Base-by-base conservation (phyloP, 2,113 vertebrate species). In the Semnornis frantzii region DNA sequence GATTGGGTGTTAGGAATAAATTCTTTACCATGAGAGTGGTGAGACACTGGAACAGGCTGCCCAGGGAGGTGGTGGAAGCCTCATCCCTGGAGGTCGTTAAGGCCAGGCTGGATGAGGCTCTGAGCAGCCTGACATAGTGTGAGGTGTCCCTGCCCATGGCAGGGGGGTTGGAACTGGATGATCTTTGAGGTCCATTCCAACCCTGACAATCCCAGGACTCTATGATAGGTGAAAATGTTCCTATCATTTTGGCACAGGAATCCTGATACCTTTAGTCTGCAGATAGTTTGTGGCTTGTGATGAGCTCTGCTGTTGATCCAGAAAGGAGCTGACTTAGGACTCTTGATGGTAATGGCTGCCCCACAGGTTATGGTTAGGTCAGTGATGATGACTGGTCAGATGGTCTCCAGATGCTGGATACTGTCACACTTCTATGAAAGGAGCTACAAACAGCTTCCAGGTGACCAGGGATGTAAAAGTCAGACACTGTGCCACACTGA, bases 361-460 rank as follows among this genome's bases (percentile, higher is more conserved):
- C 63, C 18, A 44, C 37, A 39, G 37, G 37, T 8, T 39, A 39
- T 39, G 37, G 37, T 39, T 0, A 0, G 50, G 8, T 82, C 37
- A 31, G 16, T 31, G 17, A 20, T 2, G 13, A 33, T 74, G 65
- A 4, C 46, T 60, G 39, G 10, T 50, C 14, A 31, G 9, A 9
- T 58, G n/a, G 14, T 66, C 21, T 48, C 62, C 24, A 64, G 3
- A 64, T 79, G 82, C 34, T 55, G 44, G 7, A 4, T 8, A 21
- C 10, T 52, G 10, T 9, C 25, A 33, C 6, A 1, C 10, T 69
- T 65, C 46, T 23, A 2, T 3, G 6, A 77, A 71, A 8, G 23
- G 20, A 8, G 14, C 4, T 30, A 25, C 46, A 66, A 23, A 48
- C 4, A 48, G 12, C 33, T 74, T 54, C 23, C 21, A 48, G 12